A percentile compares a stretch with the other conserved stretches of the same genome.
Evolutionary conservation across 2,888 invertebrate genomes (phyloP).

Genomic region (Liposcelis brunnea): DNA sequence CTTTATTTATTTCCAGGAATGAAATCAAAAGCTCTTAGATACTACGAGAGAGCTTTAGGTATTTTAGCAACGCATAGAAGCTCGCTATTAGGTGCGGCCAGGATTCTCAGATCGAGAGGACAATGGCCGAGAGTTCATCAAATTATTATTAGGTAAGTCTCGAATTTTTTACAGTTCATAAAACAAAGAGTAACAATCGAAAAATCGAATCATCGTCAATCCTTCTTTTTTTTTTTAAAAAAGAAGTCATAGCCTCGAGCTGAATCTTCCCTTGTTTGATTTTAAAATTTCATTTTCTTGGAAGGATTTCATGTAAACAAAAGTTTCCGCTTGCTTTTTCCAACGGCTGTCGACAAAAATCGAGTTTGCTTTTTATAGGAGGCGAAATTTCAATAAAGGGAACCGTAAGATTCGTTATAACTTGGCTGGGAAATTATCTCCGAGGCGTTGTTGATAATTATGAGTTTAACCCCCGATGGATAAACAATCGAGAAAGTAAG

Average conservation of each 20-base stretch:
- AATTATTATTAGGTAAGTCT: slow-evolving; percentile 41
- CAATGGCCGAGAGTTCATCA: slow-evolving; percentile 48
- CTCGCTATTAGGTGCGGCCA: slow-evolving; percentile 40
- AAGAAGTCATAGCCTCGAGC: no score
- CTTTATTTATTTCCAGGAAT: no score
- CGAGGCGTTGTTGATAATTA: no score
- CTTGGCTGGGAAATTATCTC: no score
- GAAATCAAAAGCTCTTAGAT: slow-evolving; percentile 32
- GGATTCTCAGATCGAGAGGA: slow-evolving; percentile 40
- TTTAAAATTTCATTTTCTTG: slow-evolving; percentile 9
- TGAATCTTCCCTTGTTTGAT: background rate
- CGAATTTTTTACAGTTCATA: no score
- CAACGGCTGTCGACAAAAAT: no score
- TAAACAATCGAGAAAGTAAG: no score
- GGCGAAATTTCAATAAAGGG: no score
- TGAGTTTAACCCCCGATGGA: background rate
- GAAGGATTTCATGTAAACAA: slow-evolving; percentile 6
- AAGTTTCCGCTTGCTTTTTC: background rate
- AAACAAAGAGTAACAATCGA: background rate
- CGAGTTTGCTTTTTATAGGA: no score
- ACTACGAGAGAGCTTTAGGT: slow-evolving; percentile 37
- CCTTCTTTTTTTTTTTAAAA: slow-evolving; percentile 3
- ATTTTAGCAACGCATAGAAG: slow-evolving; percentile 35
- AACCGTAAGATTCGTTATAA: no score
- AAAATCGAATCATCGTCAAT: background rate